Conservation (phyloP, 2,797 vertebrate genomes). For the Enteromius afrohamiltoni region DNA sequence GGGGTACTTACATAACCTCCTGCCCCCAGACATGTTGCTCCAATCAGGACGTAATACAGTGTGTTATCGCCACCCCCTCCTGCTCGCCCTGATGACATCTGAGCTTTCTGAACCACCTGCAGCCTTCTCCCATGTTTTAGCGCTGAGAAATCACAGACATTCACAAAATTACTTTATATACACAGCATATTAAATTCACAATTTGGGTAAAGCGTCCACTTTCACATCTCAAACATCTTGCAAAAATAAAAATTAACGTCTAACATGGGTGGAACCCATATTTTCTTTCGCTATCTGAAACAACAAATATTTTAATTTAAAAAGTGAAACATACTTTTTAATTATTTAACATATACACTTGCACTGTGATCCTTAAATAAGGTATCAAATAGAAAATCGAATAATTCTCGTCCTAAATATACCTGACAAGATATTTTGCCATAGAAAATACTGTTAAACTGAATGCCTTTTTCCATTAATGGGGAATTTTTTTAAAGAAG, state of each 20-base stretch:
- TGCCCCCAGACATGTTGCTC: slow-evolving; percentile 78
- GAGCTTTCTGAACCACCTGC: slow-evolving; percentile 75
- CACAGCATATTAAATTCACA: not conserved
- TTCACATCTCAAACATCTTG: not conserved
- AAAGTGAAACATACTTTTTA: not conserved
- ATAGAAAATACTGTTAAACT: not conserved
- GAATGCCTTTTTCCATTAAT: not conserved
- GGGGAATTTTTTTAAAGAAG: not conserved
- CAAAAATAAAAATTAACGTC: not conserved
- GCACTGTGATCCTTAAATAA: not conserved
- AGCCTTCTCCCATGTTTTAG: slow-evolving; percentile 73
- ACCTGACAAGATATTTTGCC: not conserved
- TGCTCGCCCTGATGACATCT: slow-evolving; percentile 80
- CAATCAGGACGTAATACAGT: slow-evolving; percentile 82
- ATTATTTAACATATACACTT: not conserved
- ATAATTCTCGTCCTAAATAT: not conserved
- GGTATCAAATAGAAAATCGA: not conserved
- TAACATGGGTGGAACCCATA: not conserved
- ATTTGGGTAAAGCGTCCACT: not conserved
- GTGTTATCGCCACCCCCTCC: slow-evolving; percentile 80
- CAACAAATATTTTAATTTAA: not conserved
- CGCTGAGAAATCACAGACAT: slow-evolving; percentile 59
- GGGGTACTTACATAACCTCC: slow-evolving; percentile 82
- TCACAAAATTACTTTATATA: not conserved
- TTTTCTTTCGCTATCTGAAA: not conserved